Base-by-base conservation (phyloP, 2,888 invertebrate genomes). In the Orthosia incerta region DNA sequence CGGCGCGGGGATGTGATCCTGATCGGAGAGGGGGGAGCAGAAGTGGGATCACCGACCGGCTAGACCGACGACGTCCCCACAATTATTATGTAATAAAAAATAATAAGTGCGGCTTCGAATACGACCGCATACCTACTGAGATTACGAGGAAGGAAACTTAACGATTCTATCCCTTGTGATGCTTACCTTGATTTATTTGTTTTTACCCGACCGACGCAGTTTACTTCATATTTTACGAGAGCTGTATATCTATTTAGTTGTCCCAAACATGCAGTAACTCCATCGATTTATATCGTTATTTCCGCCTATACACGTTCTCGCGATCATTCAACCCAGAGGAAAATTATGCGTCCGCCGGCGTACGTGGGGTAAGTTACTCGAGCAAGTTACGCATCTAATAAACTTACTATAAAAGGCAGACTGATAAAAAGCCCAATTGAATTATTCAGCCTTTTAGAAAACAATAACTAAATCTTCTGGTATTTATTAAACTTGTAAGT, bases 41-140 rank as follows among this genome's bases (percentile, higher is more conserved):
- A 73, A 75, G 71, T 76, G 74, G 71, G 86, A 91, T 93, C 92
- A 87, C 75, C 89, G 94, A 93, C 93, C 93, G 91, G 86, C 78
- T 84, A 86, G 89, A 91, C 90, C 92, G 91, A 91, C 90, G 92
- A 91, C 90, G 90, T 89, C 90, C 87, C 84, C 89, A 90, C 91
- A 91, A 93, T 93, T 93, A 91, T 92, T 92, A 92, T 91, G 90
- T 92, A 93, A 94, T 93, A 93, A 92, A 93, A 92, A 92, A 92
- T 91, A 90, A 91, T 89, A 91, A 91, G 89, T 86, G 88, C 86
- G 88, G 89, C 89, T 89, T 89, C 88, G 81, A 88, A 90, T 87
- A 85, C 83, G 86, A 90, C 91, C 91, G 87, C 92, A 91, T 88
- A 84, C 80, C 86, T 75, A 80, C 84, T 76, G 83, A 87, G 83